Percentiles rank a stretch among this genome's conserved stretches.
phyloP scores from a whole-genome alignment of 1,140 invertebrate species.

The Tetranychus cinnabarinus region DNA sequence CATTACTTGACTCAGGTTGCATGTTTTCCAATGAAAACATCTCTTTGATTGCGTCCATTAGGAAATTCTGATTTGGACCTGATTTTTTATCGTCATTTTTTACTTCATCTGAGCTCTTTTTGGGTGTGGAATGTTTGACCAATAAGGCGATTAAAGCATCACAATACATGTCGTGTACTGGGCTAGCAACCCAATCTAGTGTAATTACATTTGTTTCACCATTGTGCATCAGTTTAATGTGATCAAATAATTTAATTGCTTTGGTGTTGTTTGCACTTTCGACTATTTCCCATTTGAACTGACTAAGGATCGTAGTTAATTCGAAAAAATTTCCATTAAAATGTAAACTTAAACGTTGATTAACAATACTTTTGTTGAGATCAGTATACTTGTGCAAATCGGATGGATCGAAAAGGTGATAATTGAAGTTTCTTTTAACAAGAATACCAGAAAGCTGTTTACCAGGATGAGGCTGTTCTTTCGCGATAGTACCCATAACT shows the following conservation, averaged over 20 bases:
- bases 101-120: not conserved
- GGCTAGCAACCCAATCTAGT: slow-evolving; percentile 78
- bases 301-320: slow-evolving; percentile 55
- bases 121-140: not conserved
- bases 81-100: not conserved
- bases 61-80: not conserved
- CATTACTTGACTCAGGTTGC: not conserved
- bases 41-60: not conserved
- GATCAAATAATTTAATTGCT: slow-evolving; percentile 37
- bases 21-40: slow-evolving; percentile 1
- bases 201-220: slow-evolving; percentile 36
- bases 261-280: slow-evolving; percentile 42
- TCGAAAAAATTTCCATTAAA: slow-evolving; percentile 52
- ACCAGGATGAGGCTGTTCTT: slow-evolving; percentile 49
- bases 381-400: slow-evolving; percentile 92
- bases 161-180: slow-evolving; percentile 91
- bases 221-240: slow-evolving; percentile 57
- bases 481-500: slow-evolving; percentile 72
- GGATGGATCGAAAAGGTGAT: slow-evolving; percentile 69
- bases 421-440: slow-evolving; percentile 94
- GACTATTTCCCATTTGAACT: slow-evolving; percentile 48
- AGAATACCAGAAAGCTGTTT: slow-evolving; percentile 69
- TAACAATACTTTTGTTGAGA: slow-evolving; percentile 70
- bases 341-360: slow-evolving; percentile 64
- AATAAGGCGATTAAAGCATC: slow-evolving; percentile 60